Evolutionary conservation across 2,797 vertebrate species (phyloP).

Genomic region (Sitta carolinensis): DNA sequence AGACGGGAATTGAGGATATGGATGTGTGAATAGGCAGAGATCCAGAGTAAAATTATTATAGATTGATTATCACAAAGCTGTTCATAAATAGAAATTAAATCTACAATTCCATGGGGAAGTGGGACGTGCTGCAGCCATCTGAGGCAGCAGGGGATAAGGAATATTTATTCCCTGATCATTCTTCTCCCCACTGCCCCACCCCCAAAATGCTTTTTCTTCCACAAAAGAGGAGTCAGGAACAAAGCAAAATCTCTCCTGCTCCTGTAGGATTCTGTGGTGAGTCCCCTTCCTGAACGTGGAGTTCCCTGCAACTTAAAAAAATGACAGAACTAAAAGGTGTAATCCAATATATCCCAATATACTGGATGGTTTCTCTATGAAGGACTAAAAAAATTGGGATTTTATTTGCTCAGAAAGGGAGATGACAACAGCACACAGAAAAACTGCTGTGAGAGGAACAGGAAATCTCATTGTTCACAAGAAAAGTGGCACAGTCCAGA

Average conservation of each 20-base stretch:
- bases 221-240: not conserved
- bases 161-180: not conserved
- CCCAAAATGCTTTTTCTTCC: not conserved
- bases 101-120: not conserved
- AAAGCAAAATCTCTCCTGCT: not conserved
- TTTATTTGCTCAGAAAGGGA: not conserved
- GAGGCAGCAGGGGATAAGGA: not conserved
- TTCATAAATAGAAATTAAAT: slow-evolving; percentile 49
- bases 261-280: not conserved
- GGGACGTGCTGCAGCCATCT: not conserved
- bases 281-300: not conserved
- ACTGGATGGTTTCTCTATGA: not conserved
- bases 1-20: not conserved
- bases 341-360: not conserved
- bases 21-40: slow-evolving; percentile 3
- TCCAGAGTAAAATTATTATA: not conserved
- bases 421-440: not conserved
- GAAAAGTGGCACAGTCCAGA: not conserved
- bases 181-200: not conserved
- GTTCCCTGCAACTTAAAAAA: not conserved
- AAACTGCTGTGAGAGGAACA: not conserved
- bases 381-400: not conserved
- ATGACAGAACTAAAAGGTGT: not conserved
- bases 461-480: not conserved
- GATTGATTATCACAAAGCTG: not conserved